A percentile compares a stretch with the other conserved stretches of the same genome.
phyloP scores from a whole-genome alignment of 2,113 vertebrate species.

The Nerophis lumbriciformis region DNA sequence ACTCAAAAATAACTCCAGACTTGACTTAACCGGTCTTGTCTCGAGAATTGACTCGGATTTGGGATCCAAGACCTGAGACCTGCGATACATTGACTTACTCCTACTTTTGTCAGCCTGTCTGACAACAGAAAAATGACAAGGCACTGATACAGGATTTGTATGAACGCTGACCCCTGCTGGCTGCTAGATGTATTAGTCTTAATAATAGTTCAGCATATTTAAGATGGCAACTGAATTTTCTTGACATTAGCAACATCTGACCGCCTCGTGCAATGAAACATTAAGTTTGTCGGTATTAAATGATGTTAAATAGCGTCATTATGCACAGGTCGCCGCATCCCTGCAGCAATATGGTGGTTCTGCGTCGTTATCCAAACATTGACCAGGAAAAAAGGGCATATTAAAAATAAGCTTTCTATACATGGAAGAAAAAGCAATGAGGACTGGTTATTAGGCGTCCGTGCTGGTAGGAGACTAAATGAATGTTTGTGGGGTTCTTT shows the following conservation, averaged over 20 bases:
- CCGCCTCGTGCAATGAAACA: not conserved
- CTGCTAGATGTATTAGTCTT: not conserved
- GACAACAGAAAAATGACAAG: conserved; percentile 11
- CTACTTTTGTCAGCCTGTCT: not conserved
- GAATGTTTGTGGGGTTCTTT: conserved; percentile 1
- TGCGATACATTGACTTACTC: too few relatives aligned
- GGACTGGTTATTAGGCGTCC: not conserved
- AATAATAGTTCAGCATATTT: not conserved
- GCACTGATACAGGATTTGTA: conserved; percentile 27
- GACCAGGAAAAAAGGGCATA: too few relatives aligned
- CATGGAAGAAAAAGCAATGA: conserved; percentile 2
- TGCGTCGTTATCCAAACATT: not conserved
- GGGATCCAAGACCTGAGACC: too few relatives aligned
- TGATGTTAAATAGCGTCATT: not conserved
- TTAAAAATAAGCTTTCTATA: too few relatives aligned
- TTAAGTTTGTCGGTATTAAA: not conserved
- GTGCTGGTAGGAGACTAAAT: conserved; percentile 15
- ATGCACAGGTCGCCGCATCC: not conserved
- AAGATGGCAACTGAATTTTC: not conserved
- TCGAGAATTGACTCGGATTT: too few relatives aligned
- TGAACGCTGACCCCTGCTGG: conserved; percentile 70
- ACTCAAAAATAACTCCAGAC: too few relatives aligned
- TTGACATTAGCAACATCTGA: not conserved
- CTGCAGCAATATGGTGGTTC: not conserved
- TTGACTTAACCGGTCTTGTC: too few relatives aligned